Base-by-base conservation (phyloP, 2,797 vertebrate species). In the Dallia pectoralis region DNA sequence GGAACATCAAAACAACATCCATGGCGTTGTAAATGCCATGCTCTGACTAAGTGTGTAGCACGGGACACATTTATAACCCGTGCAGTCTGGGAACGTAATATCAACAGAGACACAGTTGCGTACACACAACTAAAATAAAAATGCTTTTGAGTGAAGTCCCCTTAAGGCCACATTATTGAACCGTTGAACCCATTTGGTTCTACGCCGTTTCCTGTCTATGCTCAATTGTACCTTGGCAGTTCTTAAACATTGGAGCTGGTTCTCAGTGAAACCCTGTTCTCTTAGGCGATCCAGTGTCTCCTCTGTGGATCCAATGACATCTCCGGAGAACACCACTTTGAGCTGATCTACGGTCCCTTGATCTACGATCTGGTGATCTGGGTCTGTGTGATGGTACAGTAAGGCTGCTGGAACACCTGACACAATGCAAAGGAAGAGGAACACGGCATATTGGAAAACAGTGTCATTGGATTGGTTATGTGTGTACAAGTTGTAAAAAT, bases 371-470 rank as follows among this genome's bases (percentile, higher is more conserved):
- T n/a, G n/a, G n/a, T 6, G 16, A 59, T 59, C 9, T 14, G 53
- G 53, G 36, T 80, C 80, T 47, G 84, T 72, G n/a, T 91, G 90
- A 69, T 85, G 84, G 77, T 88, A 88, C 64, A 93, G 11, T 0
- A 90, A 85, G 0, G 91, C 92, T 29, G 92, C 87, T 0, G 92
- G 87, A 70, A 94, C 79, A 25, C 89, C 92, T 93, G 77, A 0
- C 51, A 9, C 51, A 14, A 48, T 56, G 47, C 19, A 48, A 69
- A 73, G 44, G 0, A 72, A 5, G 25, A 66, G 18, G 27, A 12
- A 56, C 14, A 30, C 29, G 6, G 22, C 16, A 36, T 40, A 12
- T 48, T 19, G 1, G 49, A 66, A 66, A 25, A 18, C 53, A 25
- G 53, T n/a, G n/a, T n/a, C n/a, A n/a, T 56, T 56, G 53, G 53